Base-by-base conservation (phyloP, 2,797 vertebrate genomes). In the Thalassophryne amazonica region DNA sequence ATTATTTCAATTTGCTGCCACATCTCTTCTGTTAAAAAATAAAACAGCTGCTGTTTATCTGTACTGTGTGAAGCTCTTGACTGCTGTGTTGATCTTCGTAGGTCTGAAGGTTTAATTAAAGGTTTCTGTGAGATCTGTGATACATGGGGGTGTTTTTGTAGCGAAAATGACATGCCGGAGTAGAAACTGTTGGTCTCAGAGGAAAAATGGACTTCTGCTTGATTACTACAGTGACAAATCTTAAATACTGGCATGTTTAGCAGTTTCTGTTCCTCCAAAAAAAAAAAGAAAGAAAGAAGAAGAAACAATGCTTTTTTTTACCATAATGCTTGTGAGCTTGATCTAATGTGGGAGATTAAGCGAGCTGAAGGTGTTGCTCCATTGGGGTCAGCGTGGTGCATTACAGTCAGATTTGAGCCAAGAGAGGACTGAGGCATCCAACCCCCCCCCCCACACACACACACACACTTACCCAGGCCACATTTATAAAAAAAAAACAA, bases 361-460 rank as follows among this genome's bases (percentile, higher is more conserved):
- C 39, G 48, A 43, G 37, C 3, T 45, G 39, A 64, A 39, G 43
- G 43, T 62, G 62, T 33, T 35, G 38, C 7, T 38, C 35, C 13
- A 13, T 60, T 53, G 17, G 52, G 69, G 75, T 81, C 60, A 70
- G 41, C 60, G 28, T 60, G 30, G 41, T 70, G 56, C 36, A 66
- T 82, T 71, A 74, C 14, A 39, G 53, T 40, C 30, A 61, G 73
- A 81, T 84, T 85, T 86, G 28, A 51, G 19, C 63, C 50, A 30
- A 49, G 29, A 56, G 52, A 58, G 32, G 43, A 65, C 62, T 52
- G 21, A 50, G 48, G 38, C 55, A 38, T 38, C 46, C 63, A 51
- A 58, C 61, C 60, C 57, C 60, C 60, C 62, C 38, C n/a, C n/a
- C n/a, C n/a, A n/a, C n/a, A n/a, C n/a, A n/a, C n/a, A n/a, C n/a